Conservation (phyloP, 2,113 vertebrate species). For the Phylloscopus whistleri region DNA sequence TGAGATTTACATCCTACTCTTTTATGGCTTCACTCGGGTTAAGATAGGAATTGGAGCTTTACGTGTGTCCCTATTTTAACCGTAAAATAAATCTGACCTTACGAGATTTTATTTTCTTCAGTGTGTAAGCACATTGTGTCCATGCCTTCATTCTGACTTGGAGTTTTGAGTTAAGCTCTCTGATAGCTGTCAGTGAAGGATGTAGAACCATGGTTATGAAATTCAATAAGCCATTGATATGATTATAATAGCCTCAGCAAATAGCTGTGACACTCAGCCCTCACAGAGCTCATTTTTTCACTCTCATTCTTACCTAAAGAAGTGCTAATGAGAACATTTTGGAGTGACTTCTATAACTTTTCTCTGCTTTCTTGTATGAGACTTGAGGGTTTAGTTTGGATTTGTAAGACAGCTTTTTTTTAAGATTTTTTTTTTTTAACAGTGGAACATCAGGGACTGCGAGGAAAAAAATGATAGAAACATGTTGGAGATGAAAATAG, state of each 20-base stretch:
- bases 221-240: background rate
- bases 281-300: background rate
- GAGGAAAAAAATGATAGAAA: background rate
- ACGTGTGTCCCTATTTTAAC: background rate
- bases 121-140: background rate
- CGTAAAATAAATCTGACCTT: background rate
- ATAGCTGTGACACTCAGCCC: background rate
- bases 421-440: background rate
- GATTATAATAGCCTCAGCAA: background rate
- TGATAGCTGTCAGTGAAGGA: background rate
- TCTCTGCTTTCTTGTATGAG: background rate
- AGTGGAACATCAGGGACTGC: background rate
- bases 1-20: background rate
- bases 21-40: background rate
- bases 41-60: rapidly evolving
- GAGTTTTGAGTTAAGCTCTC: background rate
- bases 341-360: background rate
- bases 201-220: background rate
- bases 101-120: background rate
- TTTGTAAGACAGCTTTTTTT: background rate
- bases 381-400: background rate
- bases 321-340: slow-evolving; percentile 8
- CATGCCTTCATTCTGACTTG: background rate
- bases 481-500: background rate
- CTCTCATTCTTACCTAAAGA: slow-evolving; percentile 11